These are phyloP conservation scores for Lycodopsis pacificus DNA, from an alignment of 2,797 vertebrate genomes.

Conservation along the genomic window DNA sequence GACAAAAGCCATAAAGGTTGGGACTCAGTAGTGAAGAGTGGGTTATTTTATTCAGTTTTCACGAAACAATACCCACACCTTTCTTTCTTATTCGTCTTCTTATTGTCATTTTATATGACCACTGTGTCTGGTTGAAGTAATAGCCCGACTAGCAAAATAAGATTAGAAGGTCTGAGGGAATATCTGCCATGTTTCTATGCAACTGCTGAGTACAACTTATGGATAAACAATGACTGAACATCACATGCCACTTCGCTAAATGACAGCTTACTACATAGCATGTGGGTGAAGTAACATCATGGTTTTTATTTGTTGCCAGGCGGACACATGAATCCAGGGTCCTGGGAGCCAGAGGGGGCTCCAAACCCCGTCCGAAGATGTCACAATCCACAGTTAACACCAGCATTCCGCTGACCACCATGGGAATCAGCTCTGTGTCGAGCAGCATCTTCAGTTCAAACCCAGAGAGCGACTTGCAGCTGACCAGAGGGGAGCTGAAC, in stretches of 20 bases:
- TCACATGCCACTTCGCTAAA: not conserved
- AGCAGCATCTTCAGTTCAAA: slow-evolving; percentile 54
- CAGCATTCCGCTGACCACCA: slow-evolving; percentile 63
- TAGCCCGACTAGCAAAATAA: not conserved
- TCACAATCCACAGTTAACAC: slow-evolving; percentile 72
- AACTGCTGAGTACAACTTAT: not conserved
- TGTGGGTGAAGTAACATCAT: not conserved
- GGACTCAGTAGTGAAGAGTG: not conserved
- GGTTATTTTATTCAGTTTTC: not conserved
- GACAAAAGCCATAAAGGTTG: not conserved
- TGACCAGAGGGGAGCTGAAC: slow-evolving; percentile 68
- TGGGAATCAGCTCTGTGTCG: slow-evolving; percentile 59
- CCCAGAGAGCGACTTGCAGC: slow-evolving; percentile 58
- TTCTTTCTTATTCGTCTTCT: not conserved
- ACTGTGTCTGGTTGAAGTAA: not conserved
- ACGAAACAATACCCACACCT: too few species aligned
- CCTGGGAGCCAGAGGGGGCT: slow-evolving; percentile 62
- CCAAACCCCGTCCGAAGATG: slow-evolving; percentile 75
- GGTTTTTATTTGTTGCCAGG: slow-evolving; percentile 55
- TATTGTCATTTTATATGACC: not conserved
- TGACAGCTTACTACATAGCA: not conserved
- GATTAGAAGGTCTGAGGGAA: not conserved
- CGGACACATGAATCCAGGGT: slow-evolving; percentile 80
- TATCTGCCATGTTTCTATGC: not conserved
- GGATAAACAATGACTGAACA: not conserved